Conservation (phyloP, 1,140 invertebrate genomes). For the Drosophila insularis region DNA sequence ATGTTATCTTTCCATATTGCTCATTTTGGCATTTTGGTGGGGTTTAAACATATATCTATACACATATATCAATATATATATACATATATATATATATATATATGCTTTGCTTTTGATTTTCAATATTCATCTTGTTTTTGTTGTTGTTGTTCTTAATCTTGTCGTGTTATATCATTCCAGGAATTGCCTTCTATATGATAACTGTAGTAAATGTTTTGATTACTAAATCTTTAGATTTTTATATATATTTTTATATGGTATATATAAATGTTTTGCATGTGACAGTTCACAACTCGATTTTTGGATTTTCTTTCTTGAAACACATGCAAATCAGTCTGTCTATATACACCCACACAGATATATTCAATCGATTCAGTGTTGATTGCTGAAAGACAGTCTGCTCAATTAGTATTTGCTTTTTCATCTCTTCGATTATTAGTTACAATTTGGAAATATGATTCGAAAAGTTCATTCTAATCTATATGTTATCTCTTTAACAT, state of each 20-base stretch:
- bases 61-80: conserved; percentile 25
- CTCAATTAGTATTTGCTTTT: no score
- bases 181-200: neutral
- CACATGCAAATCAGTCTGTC: no score
- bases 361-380: neutral
- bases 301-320: no score
- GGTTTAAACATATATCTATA: neutral
- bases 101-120: conserved; percentile 7
- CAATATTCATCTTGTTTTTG: neutral
- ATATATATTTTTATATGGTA: no score
- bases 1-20: conserved; percentile 8
- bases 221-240: neutral
- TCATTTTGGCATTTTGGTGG: conserved; percentile 3
- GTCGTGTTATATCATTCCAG: neutral
- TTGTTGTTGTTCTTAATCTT: no score
- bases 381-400: neutral
- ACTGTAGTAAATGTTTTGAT: neutral
- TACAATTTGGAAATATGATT: no score
- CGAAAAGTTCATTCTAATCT: neutral
- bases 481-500: neutral
- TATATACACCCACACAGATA: neutral
- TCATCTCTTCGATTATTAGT: no score
- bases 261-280: neutral
- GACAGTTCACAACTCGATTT: neutral
- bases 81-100: conserved; percentile 41